phyloP scores from a whole-genome alignment of 2,888 invertebrate genomes.

The Odontothrips loti region DNA sequence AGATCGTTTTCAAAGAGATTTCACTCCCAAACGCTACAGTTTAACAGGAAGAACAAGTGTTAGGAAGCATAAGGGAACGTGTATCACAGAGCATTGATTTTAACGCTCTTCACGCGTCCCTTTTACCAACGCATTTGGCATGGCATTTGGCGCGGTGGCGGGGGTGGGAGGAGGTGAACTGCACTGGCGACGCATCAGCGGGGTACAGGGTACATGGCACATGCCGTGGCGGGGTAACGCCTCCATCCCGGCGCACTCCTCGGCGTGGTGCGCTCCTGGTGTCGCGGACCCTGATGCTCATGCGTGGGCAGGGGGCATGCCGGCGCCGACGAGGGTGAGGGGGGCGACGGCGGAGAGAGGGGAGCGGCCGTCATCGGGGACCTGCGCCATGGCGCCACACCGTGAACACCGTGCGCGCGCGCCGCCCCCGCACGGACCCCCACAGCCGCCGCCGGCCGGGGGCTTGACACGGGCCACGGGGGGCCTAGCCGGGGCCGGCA shows the following conservation, averaged over 20 bases:
- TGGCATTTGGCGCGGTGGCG: too few species aligned
- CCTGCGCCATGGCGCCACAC: not conserved
- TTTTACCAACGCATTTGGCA: too few species aligned
- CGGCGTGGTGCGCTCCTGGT: slow-evolving; percentile 27
- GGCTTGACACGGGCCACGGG: too few species aligned
- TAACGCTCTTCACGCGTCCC: too few species aligned
- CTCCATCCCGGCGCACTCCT: not conserved
- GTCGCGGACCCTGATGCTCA: slow-evolving; percentile 28
- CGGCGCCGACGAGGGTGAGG: not conserved
- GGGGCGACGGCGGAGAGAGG: slow-evolving; percentile 1
- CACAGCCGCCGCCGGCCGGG: not conserved
- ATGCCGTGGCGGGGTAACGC: too few species aligned
- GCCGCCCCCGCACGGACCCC: not conserved
- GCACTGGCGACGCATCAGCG: not conserved
- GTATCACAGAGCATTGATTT: too few species aligned
- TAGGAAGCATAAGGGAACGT: too few species aligned
- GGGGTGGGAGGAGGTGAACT: not conserved
- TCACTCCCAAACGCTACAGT: too few species aligned
- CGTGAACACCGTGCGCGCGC: slow-evolving; percentile 28
- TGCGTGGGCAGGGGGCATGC: slow-evolving; percentile 28
- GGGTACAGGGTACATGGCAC: too few species aligned
- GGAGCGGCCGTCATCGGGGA: slow-evolving; percentile 40
- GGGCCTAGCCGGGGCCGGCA: not conserved
- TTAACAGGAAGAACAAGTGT: too few species aligned
- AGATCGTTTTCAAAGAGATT: too few species aligned